phyloP scores from a whole-genome alignment of 2,797 vertebrate species.

The Enteromius trimaculatus region DNA sequence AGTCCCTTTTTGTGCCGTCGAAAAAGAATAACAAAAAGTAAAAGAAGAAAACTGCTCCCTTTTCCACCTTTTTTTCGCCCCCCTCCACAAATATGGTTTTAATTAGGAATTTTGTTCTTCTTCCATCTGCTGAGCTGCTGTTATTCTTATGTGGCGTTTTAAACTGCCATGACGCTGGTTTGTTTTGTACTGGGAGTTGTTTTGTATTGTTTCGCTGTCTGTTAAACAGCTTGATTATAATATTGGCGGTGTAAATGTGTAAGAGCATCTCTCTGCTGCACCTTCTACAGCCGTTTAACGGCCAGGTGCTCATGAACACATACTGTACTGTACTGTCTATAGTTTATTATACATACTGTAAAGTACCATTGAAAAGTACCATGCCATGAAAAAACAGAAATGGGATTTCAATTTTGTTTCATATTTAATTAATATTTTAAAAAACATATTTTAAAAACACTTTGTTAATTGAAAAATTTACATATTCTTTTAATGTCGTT shows the following conservation, averaged over 20 bases:
- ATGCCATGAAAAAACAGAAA: not conserved
- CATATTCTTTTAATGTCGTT: too few species aligned
- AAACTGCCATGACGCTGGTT: slow-evolving; percentile 55
- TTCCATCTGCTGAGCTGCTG: slow-evolving; percentile 52
- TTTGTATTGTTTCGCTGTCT: slow-evolving; percentile 50
- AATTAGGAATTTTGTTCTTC: slow-evolving; percentile 56
- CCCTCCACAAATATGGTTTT: slow-evolving; percentile 44
- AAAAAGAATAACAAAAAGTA: slow-evolving; percentile 61
- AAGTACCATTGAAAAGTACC: not conserved
- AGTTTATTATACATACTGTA: slow-evolving; percentile 49
- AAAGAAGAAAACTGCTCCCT: slow-evolving; percentile 61
- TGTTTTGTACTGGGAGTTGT: slow-evolving; percentile 49
- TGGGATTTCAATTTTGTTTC: not conserved
- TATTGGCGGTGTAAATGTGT: slow-evolving; percentile 6
- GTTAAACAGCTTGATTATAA: slow-evolving; percentile 38
- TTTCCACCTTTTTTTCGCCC: slow-evolving; percentile 60
- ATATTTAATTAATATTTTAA: not conserved
- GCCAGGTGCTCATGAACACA: slow-evolving; percentile 10
- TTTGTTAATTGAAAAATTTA: too few species aligned
- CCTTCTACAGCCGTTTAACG: not conserved
- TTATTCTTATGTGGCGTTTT: slow-evolving; percentile 56
- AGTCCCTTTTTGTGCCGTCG: slow-evolving; percentile 73
- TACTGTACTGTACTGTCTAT: slow-evolving; percentile 50
- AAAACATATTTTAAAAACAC: too few species aligned
- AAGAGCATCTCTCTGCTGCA: not conserved